Conservation (phyloP, 2,888 invertebrate genomes). For the Lithophane leautieri region DNA sequence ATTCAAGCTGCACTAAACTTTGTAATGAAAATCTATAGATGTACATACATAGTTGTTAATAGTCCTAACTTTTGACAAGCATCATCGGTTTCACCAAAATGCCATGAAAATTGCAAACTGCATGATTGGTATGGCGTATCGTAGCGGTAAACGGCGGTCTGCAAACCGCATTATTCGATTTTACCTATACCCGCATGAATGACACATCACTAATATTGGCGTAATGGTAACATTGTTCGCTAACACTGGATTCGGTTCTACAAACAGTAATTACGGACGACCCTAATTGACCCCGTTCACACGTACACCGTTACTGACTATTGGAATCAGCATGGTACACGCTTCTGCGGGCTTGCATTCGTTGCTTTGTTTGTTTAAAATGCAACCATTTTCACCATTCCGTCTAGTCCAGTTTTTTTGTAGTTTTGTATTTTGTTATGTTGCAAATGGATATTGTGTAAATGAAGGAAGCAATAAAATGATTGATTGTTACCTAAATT, state of each 20-base stretch:
- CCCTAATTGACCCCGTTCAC: slow-evolving; percentile 73
- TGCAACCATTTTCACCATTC: slow-evolving; percentile 21
- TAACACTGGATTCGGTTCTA: slow-evolving; percentile 46
- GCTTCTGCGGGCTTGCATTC: slow-evolving; percentile 36
- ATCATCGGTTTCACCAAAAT: neutral
- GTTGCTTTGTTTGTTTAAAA: slow-evolving; percentile 28
- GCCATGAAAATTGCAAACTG: neutral
- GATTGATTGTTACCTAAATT: slow-evolving; percentile 27
- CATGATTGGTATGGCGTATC: neutral
- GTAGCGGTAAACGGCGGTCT: slow-evolving; percentile 2
- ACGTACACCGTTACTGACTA: slow-evolving; percentile 64
- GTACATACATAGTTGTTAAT: neutral
- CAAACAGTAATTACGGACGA: slow-evolving; percentile 58
- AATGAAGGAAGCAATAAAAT: slow-evolving; percentile 29
- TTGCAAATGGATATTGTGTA: slow-evolving; percentile 39
- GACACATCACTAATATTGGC: slow-evolving; percentile 42
- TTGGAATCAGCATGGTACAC: slow-evolving; percentile 51
- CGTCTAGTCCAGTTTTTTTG: neutral
- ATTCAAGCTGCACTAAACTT: neutral
- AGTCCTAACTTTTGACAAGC: neutral
- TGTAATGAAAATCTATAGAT: neutral
- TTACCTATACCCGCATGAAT: slow-evolving; percentile 2
- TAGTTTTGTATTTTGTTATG: neutral
- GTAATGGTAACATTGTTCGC: slow-evolving; percentile 44
- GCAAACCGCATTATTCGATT: neutral